Evolutionary conservation across 2,113 vertebrate species (phyloP).

Genomic region (Tachysurus vachellii): DNA sequence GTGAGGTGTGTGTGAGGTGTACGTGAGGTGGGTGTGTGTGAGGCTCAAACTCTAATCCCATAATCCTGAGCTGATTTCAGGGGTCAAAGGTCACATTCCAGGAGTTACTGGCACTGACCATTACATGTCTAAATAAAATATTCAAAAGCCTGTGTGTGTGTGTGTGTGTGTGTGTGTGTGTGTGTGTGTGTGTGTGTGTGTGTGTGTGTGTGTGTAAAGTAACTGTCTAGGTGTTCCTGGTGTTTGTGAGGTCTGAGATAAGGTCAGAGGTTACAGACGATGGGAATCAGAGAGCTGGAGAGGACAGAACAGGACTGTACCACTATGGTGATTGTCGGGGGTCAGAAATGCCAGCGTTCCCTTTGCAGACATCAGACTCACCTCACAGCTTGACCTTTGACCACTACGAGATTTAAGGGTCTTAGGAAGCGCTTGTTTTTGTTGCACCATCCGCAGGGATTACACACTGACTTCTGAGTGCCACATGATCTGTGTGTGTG

Average conservation of each 20-base stretch:
- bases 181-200: conserved; percentile 47
- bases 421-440: conserved; percentile 36
- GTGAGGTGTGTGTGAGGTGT: background rate
- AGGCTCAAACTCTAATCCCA: background rate
- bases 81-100: conserved; percentile 13
- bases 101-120: background rate
- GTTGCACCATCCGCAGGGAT: conserved; percentile 26
- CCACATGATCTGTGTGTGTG: background rate
- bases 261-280: conserved; percentile 65
- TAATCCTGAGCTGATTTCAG: background rate
- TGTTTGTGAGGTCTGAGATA: conserved; percentile 55
- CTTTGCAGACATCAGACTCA: conserved; percentile 53
- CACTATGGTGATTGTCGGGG: background rate
- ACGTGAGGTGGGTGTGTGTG: background rate
- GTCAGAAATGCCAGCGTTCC: background rate
- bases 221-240: conserved; percentile 62
- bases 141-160: background rate
- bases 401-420: conserved; percentile 35
- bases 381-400: conserved; percentile 62
- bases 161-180: conserved; percentile 1
- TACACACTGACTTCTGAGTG: conserved; percentile 22
- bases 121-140: background rate
- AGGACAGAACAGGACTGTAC: background rate
- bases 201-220: conserved; percentile 34
- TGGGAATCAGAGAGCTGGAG: background rate